Evolutionary conservation across 1,140 invertebrate species (phyloP).

Genomic region (Andricus grossulariae): DNA sequence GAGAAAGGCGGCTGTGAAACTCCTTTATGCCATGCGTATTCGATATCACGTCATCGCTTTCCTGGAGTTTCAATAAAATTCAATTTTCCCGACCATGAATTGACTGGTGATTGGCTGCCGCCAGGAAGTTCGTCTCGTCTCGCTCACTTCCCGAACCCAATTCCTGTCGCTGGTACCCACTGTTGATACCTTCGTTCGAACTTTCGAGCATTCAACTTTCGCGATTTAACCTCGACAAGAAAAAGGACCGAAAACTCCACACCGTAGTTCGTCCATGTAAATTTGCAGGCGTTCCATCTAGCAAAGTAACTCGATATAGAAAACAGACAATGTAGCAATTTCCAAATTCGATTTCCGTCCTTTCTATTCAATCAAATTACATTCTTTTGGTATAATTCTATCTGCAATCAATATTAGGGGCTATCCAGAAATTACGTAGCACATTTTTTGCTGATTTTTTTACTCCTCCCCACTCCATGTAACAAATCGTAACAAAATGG

Average conservation of each 20-base stretch:
- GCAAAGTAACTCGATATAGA: not conserved
- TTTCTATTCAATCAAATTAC: too few species aligned
- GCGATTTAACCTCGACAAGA: conserved; percentile 49
- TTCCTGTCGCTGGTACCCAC: conserved; percentile 32
- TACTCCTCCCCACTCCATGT: too few species aligned
- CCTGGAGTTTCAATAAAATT: conserved; percentile 47
- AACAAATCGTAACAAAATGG: too few species aligned
- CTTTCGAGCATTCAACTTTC: conserved; percentile 43
- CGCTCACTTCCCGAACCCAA: conserved; percentile 34
- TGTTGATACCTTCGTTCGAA: conserved; percentile 50
- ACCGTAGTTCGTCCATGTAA: not conserved
- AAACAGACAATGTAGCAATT: not conserved
- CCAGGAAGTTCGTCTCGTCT: conserved; percentile 44
- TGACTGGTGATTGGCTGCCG: conserved; percentile 51
- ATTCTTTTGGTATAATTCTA: too few species aligned
- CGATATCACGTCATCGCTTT: conserved; percentile 27
- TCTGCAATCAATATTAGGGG: too few species aligned
- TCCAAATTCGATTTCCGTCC: too few species aligned
- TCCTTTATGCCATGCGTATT: conserved; percentile 26
- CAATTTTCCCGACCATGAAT: conserved; percentile 58
- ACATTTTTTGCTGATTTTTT: too few species aligned
- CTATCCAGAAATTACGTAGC: too few species aligned
- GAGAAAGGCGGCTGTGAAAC: not conserved
- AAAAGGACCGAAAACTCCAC: conserved; percentile 24
- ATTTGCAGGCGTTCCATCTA: not conserved